Evolutionary conservation across 2,888 invertebrate genomes (phyloP).

Genomic region (Coelinius sp.): DNA sequence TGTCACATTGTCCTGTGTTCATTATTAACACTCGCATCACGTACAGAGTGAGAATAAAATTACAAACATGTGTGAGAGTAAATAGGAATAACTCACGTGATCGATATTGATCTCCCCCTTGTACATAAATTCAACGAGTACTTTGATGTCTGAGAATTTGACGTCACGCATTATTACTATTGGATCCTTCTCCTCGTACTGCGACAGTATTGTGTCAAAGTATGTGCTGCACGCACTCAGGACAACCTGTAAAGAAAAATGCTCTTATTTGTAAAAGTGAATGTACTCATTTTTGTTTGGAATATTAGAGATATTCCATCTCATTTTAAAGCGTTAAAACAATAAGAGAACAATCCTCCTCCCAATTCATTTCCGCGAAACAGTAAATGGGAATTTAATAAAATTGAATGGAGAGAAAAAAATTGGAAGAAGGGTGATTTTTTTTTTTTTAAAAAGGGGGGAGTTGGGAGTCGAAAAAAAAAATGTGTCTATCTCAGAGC

Average conservation of each 20-base stretch:
- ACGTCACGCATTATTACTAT: slow-evolving; percentile 92
- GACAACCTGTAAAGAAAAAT: slow-evolving; percentile 77
- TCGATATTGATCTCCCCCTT: slow-evolving; percentile 96
- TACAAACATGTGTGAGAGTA: slow-evolving; percentile 40
- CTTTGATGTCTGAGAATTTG: slow-evolving; percentile 89
- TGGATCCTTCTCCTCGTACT: slow-evolving; percentile 85
- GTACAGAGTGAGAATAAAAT: not conserved
- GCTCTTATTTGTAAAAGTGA: not conserved
- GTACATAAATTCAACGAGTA: slow-evolving; percentile 95
- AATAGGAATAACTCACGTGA: slow-evolving; percentile 79
- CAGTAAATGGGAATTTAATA: slow-evolving; percentile 13
- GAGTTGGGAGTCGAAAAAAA: slow-evolving; percentile 23
- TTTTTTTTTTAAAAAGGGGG: not conserved
- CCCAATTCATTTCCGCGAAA: slow-evolving; percentile 1
- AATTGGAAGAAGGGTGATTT: not conserved
- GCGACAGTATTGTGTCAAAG: slow-evolving; percentile 88
- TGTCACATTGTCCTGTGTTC: not conserved
- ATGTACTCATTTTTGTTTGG: not conserved
- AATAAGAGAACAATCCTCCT: not conserved
- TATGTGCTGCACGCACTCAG: slow-evolving; percentile 94
- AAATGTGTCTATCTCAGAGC: slow-evolving; percentile 46
- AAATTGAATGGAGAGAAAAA: not conserved
- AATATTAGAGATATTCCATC: not conserved
- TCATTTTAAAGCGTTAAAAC: not conserved
- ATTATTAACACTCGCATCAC: not conserved